phyloP scores from a whole-genome alignment of 1,140 invertebrate genomes.

The Drosophila orena region DNA sequence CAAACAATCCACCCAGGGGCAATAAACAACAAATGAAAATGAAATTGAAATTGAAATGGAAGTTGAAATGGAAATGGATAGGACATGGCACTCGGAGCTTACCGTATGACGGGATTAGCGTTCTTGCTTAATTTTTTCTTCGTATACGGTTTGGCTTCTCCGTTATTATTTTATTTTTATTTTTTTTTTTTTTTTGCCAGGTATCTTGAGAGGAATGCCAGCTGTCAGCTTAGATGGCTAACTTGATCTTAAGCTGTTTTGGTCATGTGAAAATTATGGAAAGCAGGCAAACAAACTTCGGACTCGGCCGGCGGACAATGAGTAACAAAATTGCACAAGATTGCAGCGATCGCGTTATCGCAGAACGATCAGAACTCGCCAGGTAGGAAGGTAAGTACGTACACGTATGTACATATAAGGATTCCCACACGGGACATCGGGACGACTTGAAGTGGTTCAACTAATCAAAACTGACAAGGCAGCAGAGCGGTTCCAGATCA shows the following conservation, averaged over 20 bases:
- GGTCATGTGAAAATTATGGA: constrained; percentile 82
- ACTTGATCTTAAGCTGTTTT: constrained; percentile 83
- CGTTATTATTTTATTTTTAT: constrained; percentile 10
- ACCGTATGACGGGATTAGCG: constrained; percentile 70
- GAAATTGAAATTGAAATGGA: constrained; percentile 66
- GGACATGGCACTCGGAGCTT: constrained; percentile 44
- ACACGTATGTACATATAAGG: not conserved
- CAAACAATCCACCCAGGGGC: constrained; percentile 54
- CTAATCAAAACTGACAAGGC: constrained; percentile 81
- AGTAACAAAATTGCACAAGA: constrained; percentile 63
- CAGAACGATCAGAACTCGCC: constrained; percentile 63
- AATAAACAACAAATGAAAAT: constrained; percentile 58
- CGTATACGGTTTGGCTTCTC: not conserved
- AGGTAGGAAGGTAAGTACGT: constrained; percentile 33
- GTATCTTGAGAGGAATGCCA: constrained; percentile 66
- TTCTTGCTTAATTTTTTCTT: constrained; percentile 31
- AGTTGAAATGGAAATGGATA: constrained; percentile 41
- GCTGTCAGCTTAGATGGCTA: constrained; percentile 79
- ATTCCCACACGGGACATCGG: constrained; percentile 71
- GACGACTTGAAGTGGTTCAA: constrained; percentile 72
- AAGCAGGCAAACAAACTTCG: constrained; percentile 56
- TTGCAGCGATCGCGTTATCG: constrained; percentile 61
- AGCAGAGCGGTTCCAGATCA: constrained; percentile 73
- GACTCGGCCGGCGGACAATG: constrained; percentile 40
- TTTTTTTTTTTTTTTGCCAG: constrained; percentile 42